Base-by-base conservation (phyloP, 1,140 invertebrate genomes). In the Pogonognathellus flavescens region DNA sequence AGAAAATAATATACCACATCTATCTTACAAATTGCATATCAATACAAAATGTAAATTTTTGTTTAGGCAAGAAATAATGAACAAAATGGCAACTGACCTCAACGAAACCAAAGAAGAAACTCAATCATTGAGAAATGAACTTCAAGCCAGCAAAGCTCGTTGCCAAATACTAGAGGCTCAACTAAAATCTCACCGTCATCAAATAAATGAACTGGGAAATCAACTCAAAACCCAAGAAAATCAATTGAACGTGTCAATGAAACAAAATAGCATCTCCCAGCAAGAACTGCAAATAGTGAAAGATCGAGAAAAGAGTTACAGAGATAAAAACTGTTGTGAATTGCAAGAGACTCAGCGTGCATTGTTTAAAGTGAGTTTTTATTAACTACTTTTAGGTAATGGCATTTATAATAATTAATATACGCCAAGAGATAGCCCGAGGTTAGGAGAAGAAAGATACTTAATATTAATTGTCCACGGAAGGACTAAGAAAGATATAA, bases 101-200 rank as follows among this genome's bases (percentile, higher is more conserved):
- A 41, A 49, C 9, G 70, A 76, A 18, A 18, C 70, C 2, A 76
- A 20, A 76, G 10, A 82, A 11, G 83, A 88, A 20, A 52, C 84
- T 11, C 25, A 82, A 41, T 10, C 11, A 16, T 18, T 70, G 7
- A 82, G 20, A 55, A 52, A 80, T 31, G 86, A 88, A 14, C 83
- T 88, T 10, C 86, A 88, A 76, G 87, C 84, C 0, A 80, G 25
- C 14, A 88, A 86, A 83, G 86, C 88, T 22, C 18, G 88, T 20
- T 62, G 70, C 55, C 60, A 86, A 76, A 87, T 50, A 16, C 62
- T 88, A 8, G 88, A 88, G 18, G 81, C 25, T 50, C 88, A 88
- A 80, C 52, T 84, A 10, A 70, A 80, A 50, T 49, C 20, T 2
- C 60, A 60, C 8, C 70, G 83, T 31, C 41, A 10, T 57, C 84